Evolutionary conservation across 1,140 invertebrate genomes (phyloP), one percentile per base, ranked within the genome.

Genomic region (Adelges cooleyi): DNA sequence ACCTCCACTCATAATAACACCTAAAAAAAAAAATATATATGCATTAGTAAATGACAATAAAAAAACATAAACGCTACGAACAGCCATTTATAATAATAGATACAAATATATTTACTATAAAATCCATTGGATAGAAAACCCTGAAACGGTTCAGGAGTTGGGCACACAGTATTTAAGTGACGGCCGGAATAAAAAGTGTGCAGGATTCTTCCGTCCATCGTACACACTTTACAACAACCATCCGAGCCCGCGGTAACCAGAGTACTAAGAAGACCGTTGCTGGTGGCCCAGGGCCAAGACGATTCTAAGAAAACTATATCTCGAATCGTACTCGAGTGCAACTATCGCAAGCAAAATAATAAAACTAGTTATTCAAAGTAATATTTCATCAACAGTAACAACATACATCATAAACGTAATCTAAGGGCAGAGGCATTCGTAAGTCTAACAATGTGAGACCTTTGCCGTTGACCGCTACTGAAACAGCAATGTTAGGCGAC

Each of bases 381-480:
- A 5, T 22, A 50, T 48, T 29, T 46, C 15, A 11, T 17, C 17
- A n/a, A 18, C 36, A 25, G 23, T 20, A 65, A 15, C 3, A 36
- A 49, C 20, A 50, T 36, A 80, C 78, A 72, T 80, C 77, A 71
- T 78, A 77, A 23, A 79, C 72, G 73, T 78, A 78, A 71, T 80
- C 77, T 49, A 79, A 68, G 6, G 78, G 78, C 59, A 79, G 69
- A 46, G 77, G 78, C 77, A 79, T 79, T 44, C 78, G 71, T 27
- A 79, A 71, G 68, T 80, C 78, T 68, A 79, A 74, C n/a, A 79
- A 71, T 1, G 77, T 78, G 5, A 80, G 68, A 29, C 78, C 78
- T 69, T 77, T 78, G 29, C 78, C 78, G 72, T 79, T 79, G 2
- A 76, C 74, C 65, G 75, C 76, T 33, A 76, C 74, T 52, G 75